A percentile compares a stretch with the other conserved stretches of the same genome.
phyloP scores from a whole-genome alignment of 2,113 vertebrate species.

The Ahaetulla prasina region DNA sequence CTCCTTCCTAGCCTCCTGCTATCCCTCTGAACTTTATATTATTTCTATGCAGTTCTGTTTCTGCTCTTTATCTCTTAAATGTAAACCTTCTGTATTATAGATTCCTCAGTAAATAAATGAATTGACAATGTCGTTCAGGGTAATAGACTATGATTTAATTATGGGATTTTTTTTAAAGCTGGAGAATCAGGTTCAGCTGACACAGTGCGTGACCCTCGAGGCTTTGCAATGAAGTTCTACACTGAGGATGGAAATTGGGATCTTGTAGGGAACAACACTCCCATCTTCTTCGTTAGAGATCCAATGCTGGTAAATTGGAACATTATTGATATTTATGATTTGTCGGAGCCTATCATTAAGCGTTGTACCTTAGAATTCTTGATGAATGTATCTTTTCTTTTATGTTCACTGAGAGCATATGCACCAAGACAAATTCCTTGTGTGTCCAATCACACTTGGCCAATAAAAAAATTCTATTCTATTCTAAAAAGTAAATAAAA shows the following conservation, averaged over 20 bases:
- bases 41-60: not conserved
- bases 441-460: too few relatives aligned
- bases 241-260: constrained; percentile 97
- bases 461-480: too few relatives aligned
- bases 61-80: not conserved
- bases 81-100: not conserved
- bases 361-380: too few relatives aligned
- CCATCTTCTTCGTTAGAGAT: constrained; percentile 94
- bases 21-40: not conserved
- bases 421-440: too few relatives aligned
- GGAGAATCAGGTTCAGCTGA: constrained; percentile 92
- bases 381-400: too few relatives aligned
- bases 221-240: constrained; percentile 96
- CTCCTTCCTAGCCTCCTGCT: not conserved
- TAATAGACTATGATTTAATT: not conserved
- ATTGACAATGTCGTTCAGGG: not conserved
- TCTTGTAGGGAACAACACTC: constrained; percentile 95
- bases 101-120: not conserved
- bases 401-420: too few relatives aligned
- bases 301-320: constrained; percentile 78
- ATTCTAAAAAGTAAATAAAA: not conserved
- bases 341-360: too few relatives aligned
- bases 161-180: constrained; percentile 62
- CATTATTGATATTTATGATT: not conserved
- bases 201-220: constrained; percentile 86